Conservation (phyloP, 2,113 vertebrate species). For the Melanocharis versteri region DNA sequence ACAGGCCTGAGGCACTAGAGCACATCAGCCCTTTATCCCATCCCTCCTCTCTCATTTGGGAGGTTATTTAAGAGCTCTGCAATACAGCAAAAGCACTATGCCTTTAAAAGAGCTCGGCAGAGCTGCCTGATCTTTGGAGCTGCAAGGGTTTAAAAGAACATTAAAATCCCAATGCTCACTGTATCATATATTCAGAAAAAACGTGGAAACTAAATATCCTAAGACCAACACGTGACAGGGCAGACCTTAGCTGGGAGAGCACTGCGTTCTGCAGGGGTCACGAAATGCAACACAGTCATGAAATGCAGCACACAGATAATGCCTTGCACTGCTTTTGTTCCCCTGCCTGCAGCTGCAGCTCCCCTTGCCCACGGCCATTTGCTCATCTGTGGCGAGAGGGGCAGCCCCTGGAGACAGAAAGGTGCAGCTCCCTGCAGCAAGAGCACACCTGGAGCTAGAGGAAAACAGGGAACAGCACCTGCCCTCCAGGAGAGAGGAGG, state of each 20-base stretch:
- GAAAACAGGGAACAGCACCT: not conserved
- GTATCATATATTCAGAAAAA: not conserved
- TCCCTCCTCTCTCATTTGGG: not conserved
- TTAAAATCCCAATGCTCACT: not conserved
- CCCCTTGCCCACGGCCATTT: not conserved
- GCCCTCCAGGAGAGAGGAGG: not conserved
- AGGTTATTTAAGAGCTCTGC: not conserved
- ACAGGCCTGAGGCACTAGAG: constrained; percentile 12
- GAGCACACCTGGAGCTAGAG: not conserved
- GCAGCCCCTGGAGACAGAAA: not conserved
- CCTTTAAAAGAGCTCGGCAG: not conserved
- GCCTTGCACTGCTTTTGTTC: not conserved
- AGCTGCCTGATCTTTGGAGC: not conserved
- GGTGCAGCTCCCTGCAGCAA: not conserved
- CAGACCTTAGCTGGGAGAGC: not conserved
- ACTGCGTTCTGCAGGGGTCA: not conserved
- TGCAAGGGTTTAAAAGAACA: not conserved
- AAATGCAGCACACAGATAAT: not conserved
- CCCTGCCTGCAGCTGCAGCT: not conserved
- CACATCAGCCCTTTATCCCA: not conserved
- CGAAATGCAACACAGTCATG: not conserved
- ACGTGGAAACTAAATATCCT: not conserved
- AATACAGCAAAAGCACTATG: not conserved
- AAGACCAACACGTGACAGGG: not conserved
- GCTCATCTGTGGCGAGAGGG: not conserved